A percentile compares a stretch with the other conserved stretches of the same genome.
Evolutionary conservation across 1,140 invertebrate species (phyloP).

Genomic region (Cepaea nemoralis): DNA sequence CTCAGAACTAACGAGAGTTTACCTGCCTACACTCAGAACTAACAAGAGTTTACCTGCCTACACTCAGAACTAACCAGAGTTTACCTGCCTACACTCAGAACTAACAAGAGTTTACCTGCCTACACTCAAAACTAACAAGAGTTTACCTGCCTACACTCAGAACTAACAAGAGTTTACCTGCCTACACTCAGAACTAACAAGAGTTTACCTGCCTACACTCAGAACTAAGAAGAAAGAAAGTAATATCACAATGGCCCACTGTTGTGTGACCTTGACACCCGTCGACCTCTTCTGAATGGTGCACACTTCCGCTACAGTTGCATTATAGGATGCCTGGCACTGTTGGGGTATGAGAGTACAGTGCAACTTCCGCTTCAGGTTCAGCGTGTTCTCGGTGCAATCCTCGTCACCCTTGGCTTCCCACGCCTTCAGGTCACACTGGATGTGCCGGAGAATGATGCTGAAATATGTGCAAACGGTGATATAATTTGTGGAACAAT

Average conservation of each 20-base stretch:
- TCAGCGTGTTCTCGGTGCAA: neutral
- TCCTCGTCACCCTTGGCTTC: neutral
- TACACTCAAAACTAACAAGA: too few relatives aligned
- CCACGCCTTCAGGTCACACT: slow-evolving; percentile 30
- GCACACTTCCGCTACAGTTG: neutral
- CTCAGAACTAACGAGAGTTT: too few relatives aligned
- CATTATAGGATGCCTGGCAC: neutral
- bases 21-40: too few relatives aligned
- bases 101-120: too few relatives aligned
- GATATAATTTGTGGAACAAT: too few relatives aligned
- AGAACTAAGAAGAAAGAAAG: neutral
- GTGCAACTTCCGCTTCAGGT: slow-evolving; percentile 14
- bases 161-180: too few relatives aligned
- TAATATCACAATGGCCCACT: neutral
- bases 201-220: too few relatives aligned
- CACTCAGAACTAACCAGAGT: too few relatives aligned
- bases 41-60: too few relatives aligned
- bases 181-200: too few relatives aligned
- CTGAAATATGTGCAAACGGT: slow-evolving; percentile 8
- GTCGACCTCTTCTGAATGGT: neutral
- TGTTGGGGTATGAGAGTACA: neutral
- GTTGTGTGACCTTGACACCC: neutral
- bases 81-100: too few relatives aligned
- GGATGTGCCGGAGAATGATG: neutral
- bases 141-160: too few relatives aligned